phyloP scores from a whole-genome alignment of 2,888 invertebrate species.

The Megalurothrips usitatus region DNA sequence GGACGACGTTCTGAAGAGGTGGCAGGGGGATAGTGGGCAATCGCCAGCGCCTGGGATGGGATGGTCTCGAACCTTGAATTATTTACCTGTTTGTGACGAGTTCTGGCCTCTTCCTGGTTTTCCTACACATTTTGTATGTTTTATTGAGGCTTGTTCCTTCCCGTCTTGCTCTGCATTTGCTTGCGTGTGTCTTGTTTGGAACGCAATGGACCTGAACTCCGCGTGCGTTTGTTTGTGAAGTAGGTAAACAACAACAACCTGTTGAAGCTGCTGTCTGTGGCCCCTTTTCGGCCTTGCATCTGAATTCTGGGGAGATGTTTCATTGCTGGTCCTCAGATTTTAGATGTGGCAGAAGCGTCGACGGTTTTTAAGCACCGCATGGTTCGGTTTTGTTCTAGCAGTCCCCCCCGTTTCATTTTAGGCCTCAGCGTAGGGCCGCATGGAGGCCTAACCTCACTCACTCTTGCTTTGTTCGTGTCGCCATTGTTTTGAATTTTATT shows the following conservation, averaged over 20 bases:
- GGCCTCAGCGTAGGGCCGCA: not conserved
- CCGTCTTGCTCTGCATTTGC: not conserved
- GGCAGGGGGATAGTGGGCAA: not conserved
- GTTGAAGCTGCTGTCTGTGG: not conserved
- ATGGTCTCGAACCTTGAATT: not conserved
- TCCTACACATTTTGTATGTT: not conserved
- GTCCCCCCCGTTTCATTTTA: not conserved
- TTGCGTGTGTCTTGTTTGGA: not conserved
- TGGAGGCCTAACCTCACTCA: not conserved
- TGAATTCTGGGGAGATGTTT: not conserved
- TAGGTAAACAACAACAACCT: slow-evolving; percentile 20
- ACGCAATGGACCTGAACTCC: not conserved
- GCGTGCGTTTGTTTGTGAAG: slow-evolving; percentile 11
- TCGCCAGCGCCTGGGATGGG: not conserved
- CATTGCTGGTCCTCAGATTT: not conserved
- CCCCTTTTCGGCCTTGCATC: not conserved
- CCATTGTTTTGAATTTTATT: no score
- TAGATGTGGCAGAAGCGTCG: not conserved
- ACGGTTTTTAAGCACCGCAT: not conserved
- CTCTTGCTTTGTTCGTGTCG: not conserved
- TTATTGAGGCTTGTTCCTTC: not conserved
- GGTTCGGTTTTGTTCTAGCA: not conserved
- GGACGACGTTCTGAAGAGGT: not conserved
- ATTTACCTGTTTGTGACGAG: not conserved
- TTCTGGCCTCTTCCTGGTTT: not conserved